Percentiles rank a stretch among this genome's conserved stretches.
phyloP scores from a whole-genome alignment of 2,113 vertebrate species.

The Myotis yumanensis region DNA sequence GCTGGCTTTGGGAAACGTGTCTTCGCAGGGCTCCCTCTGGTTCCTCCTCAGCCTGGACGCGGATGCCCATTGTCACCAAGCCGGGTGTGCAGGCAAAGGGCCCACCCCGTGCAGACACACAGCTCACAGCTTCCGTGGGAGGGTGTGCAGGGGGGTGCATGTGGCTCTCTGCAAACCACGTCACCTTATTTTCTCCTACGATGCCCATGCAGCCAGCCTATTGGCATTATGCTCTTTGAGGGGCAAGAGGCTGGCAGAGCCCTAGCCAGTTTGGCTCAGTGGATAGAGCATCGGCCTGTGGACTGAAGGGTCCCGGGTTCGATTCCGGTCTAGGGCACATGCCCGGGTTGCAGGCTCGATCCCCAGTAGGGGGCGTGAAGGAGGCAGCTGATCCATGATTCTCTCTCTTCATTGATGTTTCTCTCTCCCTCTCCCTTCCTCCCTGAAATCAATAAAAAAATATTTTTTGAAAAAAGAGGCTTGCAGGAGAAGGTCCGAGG shows the following conservation, averaged over 20 bases:
- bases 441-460: too few species aligned
- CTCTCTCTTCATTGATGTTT: too few species aligned
- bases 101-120: not conserved
- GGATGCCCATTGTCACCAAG: accelerated
- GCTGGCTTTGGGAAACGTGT: not conserved
- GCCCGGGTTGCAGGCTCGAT: too few species aligned
- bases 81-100: not conserved
- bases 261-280: too few species aligned
- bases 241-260: not conserved
- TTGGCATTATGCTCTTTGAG: not conserved
- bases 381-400: too few species aligned
- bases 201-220: not conserved
- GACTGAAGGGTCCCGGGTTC: too few species aligned
- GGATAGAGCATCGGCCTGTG: too few species aligned
- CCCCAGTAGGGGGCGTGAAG: too few species aligned
- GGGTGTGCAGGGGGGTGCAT: accelerated
- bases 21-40: not conserved
- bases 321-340: too few species aligned
- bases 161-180: not conserved
- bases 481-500: not conserved
- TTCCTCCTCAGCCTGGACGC: not conserved
- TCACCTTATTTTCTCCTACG: not conserved
- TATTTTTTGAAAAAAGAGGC: too few species aligned
- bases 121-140: not conserved
- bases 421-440: too few species aligned